Evolutionary conservation across 1,140 invertebrate genomes (phyloP), one percentile per base, ranked within the genome.

Genomic region (Coptotermes formosanus): DNA sequence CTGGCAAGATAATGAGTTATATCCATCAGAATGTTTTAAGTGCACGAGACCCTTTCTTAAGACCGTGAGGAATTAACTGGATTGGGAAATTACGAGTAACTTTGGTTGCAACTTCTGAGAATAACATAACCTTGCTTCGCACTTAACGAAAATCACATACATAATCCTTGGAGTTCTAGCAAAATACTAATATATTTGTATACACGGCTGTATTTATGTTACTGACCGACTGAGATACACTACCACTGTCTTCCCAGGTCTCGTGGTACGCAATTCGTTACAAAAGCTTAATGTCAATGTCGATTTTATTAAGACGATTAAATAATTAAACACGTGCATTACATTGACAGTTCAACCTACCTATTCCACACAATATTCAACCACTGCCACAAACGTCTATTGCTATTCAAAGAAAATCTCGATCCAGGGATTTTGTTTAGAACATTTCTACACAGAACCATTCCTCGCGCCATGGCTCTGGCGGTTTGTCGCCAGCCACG

Each of bases 341-440:
- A 38, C 32, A 44, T 14, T 38, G 19, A 1, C 16, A 14, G 23
- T 44, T 44, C 14, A 44, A 82, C 82, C 21, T 3, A 83, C 82
- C 82, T 83, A 83, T 83, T 83, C 82, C 82, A 83, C 23, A 83
- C 82, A 32, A 83, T 83, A 52, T 83, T 83, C 12, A 83, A 30
- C 82, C 82, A 83, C 25, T 30, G n/a, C 82, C 82, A 83, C n/a
- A 83, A 44, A 8, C 48, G 82, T 43, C 82, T 83, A n/a, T 75
- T 16, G 38, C 52, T 38, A 21, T 69, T 25, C 19, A n/a, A 52
- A 52, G n/a, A 45, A 21, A 59, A 9, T 25, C 25, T 69, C 55
- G 25, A 83, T 86, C 82, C 86, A 88, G 23, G 38, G n/a, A 45
- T 89, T 87, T 75, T n/a, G 64, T 21, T 16, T 19, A 55, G 52